A percentile compares a stretch with the other conserved stretches of the same genome.
Evolutionary conservation across 1,140 invertebrate species (phyloP).

Genomic region (Hylyphantes graminicola): DNA sequence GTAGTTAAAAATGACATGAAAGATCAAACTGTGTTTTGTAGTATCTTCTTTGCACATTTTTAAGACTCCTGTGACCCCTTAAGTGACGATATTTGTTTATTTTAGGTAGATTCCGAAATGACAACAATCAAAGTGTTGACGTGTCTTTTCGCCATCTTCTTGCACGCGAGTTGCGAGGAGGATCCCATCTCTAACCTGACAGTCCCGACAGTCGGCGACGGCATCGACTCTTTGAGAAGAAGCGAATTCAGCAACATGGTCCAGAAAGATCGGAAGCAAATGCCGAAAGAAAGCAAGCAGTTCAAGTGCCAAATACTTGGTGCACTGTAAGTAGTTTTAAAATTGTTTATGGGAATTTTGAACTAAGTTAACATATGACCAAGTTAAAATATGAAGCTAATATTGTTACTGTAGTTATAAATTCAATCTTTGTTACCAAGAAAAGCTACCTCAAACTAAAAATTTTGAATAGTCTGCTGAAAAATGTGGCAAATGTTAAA

Average conservation of each 20-base stretch:
- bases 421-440: too few species aligned
- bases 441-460: too few species aligned
- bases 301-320: conserved; percentile 24
- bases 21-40: too few species aligned
- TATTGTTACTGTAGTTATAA: too few species aligned
- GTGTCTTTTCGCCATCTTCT: background rate
- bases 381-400: background rate
- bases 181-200: too few species aligned
- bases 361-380: background rate
- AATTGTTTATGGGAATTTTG: background rate
- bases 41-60: too few species aligned
- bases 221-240: background rate
- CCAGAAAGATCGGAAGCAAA: background rate
- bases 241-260: background rate
- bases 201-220: background rate
- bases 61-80: too few species aligned
- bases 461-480: too few species aligned
- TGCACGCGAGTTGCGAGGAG: background rate
- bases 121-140: background rate
- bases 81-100: too few species aligned
- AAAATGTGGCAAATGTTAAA: too few species aligned
- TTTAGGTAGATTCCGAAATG: too few species aligned
- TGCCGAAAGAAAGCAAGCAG: conserved; percentile 15
- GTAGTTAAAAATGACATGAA: too few species aligned
- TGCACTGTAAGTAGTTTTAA: conserved; percentile 12